Evolutionary conservation across 2,113 vertebrate species (phyloP), one percentile per base, ranked within the genome.

Genomic region (Clarias batrachus): DNA sequence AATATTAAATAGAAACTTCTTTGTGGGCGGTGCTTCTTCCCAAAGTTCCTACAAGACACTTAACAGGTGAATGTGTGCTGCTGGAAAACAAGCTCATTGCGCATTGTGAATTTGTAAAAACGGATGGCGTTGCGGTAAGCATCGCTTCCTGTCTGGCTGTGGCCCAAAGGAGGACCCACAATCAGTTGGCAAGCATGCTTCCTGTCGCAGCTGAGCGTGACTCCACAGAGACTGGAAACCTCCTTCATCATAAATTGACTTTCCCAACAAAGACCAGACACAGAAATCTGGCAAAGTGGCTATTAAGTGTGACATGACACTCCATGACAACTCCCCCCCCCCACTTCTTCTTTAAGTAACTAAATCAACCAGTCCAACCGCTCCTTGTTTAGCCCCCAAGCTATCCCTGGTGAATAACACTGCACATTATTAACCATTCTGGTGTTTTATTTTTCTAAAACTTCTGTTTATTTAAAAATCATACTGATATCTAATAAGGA

Each of bases 171-270:
- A 85, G 8, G 33, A 30, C n/a, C 78, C 56, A 30, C 33, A 86
- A 90, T 91, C 88, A 90, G 59, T 84, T 89, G 84, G 73, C 88
- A 87, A 60, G 74, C 80, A 85, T 78, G 81, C 74, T 90, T 91
- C 89, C 89, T 89, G 91, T 77, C 57, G 74, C 71, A 87, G 85
- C 63, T 70, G 59, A 77, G 73, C 62, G 23, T 60, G 85, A 86
- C 88, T 57, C 79, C 16, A 59, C 71, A 33, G 71, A 82, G 86
- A 73, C 76, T 48, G 23, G n/a, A 73, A 74, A 62, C 4, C 66
- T 48, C n/a, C 27, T 82, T 86, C 33, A 66, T 11, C 68, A 21
- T n/a, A 82, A 11, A 25, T 57, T 73, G 85, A 80, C 54, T 60
- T 62, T 73, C 54, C 37, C 37, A 21, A 77, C 37, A 52, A 85